These are phyloP conservation scores for Botia kubotai DNA, from an alignment of 2,797 vertebrate genomes.

Conservation along the genomic window DNA sequence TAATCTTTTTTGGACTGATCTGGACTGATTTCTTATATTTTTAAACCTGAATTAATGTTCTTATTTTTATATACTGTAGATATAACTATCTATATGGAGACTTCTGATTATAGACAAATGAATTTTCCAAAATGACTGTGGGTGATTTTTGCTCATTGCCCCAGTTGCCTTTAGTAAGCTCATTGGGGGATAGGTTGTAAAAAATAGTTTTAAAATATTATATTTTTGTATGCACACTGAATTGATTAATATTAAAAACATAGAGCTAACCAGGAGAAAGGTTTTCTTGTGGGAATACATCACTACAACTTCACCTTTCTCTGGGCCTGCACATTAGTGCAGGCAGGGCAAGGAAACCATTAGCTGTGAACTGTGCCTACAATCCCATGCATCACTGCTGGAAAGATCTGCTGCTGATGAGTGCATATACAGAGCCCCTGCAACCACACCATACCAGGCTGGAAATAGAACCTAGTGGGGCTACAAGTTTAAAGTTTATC, in stretches of 20 bases:
- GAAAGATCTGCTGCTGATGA: constrained; percentile 17
- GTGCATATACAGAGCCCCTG: constrained; percentile 2
- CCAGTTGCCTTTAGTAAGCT: too few relatives aligned
- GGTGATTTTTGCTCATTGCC: too few relatives aligned
- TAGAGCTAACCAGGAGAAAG: not conserved
- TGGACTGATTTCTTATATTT: too few relatives aligned
- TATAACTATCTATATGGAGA: too few relatives aligned
- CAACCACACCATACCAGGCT: constrained; percentile 7
- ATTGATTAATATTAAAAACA: not conserved
- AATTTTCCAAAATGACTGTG: too few relatives aligned
- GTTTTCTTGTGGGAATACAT: not conserved
- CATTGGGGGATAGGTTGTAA: too few relatives aligned
- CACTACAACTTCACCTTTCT: not conserved
- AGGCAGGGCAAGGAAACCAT: not conserved
- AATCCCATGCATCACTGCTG: constrained; percentile 4
- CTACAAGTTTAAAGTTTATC: constrained; percentile 19
- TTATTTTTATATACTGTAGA: too few relatives aligned
- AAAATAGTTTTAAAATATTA: not conserved
- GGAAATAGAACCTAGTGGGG: constrained; percentile 1
- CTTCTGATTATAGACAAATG: too few relatives aligned
- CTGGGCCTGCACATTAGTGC: not conserved
- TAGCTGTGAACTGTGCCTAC: constrained; percentile 23
- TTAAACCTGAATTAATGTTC: too few relatives aligned
- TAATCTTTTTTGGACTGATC: too few relatives aligned
- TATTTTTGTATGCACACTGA: too few relatives aligned